Evolutionary conservation across 2,888 invertebrate species (phyloP).

Genomic region (Elysia crispata): DNA sequence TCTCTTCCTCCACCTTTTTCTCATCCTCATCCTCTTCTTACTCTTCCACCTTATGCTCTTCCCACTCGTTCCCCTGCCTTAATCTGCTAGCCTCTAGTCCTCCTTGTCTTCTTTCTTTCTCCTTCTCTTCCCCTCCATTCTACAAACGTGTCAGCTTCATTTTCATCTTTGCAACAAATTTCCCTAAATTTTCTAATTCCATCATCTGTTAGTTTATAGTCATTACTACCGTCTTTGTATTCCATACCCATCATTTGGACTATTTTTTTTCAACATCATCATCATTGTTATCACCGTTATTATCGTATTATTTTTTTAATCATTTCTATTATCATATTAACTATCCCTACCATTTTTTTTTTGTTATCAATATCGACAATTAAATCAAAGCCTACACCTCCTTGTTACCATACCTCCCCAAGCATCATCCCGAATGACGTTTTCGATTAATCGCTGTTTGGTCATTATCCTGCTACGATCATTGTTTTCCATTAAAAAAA

Average conservation of each 20-base stretch:
- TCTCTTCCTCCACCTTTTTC: slow-evolving; percentile 35
- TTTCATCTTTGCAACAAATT: too few species aligned
- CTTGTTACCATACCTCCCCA: too few species aligned
- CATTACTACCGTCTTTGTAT: slow-evolving; percentile 35
- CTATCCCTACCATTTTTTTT: too few species aligned
- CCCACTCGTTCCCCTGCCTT: background rate
- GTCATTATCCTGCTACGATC: too few species aligned
- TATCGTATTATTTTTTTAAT: too few species aligned
- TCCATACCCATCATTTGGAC: slow-evolving; percentile 38
- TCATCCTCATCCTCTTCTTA: slow-evolving; percentile 27
- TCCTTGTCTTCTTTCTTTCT: background rate
- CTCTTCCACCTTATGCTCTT: slow-evolving; percentile 35
- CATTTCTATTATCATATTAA: too few species aligned
- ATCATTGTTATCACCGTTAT: background rate
- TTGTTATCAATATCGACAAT: too few species aligned
- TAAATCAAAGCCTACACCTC: too few species aligned
- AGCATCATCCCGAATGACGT: too few species aligned
- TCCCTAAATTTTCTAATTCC: too few species aligned
- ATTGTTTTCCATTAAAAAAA: too few species aligned
- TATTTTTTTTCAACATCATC: slow-evolving; percentile 19
- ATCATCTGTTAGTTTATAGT: slow-evolving; percentile 18
- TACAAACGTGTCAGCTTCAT: slow-evolving; percentile 32
- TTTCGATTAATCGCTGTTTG: too few species aligned
- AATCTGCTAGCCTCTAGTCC: background rate
- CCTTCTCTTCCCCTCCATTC: slow-evolving; percentile 20